Evolutionary conservation across 2,113 vertebrate genomes (phyloP).

Genomic region (Scatophagus argus): DNA sequence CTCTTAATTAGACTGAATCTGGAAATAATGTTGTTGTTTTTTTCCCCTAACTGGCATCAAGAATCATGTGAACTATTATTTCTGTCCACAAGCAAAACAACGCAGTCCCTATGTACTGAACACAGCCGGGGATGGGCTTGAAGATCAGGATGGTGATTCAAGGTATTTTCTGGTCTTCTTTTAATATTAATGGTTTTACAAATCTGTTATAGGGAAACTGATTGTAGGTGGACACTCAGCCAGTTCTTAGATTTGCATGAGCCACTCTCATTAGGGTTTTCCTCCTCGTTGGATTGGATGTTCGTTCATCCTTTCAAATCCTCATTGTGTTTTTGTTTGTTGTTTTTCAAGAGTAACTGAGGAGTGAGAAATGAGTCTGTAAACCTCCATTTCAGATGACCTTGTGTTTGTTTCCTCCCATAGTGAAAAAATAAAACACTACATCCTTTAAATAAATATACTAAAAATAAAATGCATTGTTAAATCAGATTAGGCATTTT

Average conservation of each 20-base stretch:
- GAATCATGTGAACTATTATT: neutral
- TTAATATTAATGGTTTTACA: neutral
- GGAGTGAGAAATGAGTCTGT: neutral
- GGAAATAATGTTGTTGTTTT: neutral
- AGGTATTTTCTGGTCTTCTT: constrained; percentile 84
- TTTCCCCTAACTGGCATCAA: neutral
- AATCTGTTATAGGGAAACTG: neutral
- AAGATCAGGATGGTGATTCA: constrained; percentile 95
- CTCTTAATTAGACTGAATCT: neutral
- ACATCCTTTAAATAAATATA: neutral
- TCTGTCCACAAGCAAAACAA: constrained; percentile 87
- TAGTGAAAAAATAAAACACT: neutral
- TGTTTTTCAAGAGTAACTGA: neutral
- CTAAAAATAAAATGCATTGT: neutral
- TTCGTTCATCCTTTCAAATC: constrained; percentile 4
- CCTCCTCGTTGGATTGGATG: neutral
- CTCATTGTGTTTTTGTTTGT: neutral
- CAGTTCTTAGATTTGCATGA: constrained; percentile 10
- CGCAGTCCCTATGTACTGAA: constrained; percentile 93
- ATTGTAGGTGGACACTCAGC: neutral
- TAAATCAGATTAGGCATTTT: neutral
- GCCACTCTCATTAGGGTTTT: neutral
- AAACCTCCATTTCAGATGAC: neutral
- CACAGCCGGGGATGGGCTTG: constrained; percentile 86
- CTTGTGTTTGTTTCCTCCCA: neutral